Base-by-base conservation (phyloP, 2,113 vertebrate species). In the Tor tambroides region DNA sequence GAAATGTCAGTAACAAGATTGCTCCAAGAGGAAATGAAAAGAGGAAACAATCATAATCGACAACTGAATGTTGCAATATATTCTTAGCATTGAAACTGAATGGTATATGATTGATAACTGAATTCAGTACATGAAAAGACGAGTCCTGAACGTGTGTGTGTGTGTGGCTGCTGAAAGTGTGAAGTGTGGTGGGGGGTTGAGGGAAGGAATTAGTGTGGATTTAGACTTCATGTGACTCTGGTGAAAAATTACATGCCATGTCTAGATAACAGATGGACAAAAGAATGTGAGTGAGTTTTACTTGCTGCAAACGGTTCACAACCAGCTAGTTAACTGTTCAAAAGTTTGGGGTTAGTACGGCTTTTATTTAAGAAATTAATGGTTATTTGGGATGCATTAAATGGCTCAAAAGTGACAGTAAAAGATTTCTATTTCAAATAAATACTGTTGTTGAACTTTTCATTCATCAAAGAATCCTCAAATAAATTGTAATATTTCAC, bases 141-240 rank as follows among this genome's bases (percentile, higher is more conserved):
- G 15, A 38, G 21, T 61, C 1, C 30, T 21, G 21, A 19, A 11
- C n/a, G n/a, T 46, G 43, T 46, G 43, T 46, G 38, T 38, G 17
- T 28, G 7, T 8, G 35, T 46, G 75, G 30, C 14, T 28, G 35
- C 10, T 75, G 23, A 23, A 59, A 63, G 75, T 79, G 41, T 67
- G 32, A 46, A 46, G 59, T 32, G 41, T 43, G 11, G 41, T 43
- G 9, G 9, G 54, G 32, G 35, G 46, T 84, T 59, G 76, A 88
- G 88, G 79, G 80, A 89, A 85, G 90, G 91, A 92, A 95, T 95
- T 92, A 95, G 87, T 88, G 87, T 92, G 54, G 88, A 82, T 86
- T 88, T 89, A 94, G 93, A 92, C 92, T 92, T 87, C 93, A 92
- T 93, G 94, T 95, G 94, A 94, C 91, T 49, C 46, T 79, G 85